Conservation (phyloP, 2,797 vertebrate species). For the Lemur catta region DNA sequence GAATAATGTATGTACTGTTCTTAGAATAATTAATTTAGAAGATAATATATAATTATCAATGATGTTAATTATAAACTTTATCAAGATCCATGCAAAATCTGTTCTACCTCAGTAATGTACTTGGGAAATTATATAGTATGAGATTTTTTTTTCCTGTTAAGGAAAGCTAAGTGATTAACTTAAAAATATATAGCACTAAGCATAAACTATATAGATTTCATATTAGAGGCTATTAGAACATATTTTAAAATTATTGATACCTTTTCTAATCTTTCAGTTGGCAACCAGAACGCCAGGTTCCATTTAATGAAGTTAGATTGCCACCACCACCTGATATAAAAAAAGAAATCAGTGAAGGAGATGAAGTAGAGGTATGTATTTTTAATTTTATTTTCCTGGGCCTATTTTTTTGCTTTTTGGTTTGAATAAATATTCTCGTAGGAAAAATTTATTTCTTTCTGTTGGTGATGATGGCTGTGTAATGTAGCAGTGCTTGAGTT, state of each 20-base stretch:
- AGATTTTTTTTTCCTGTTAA: neutral
- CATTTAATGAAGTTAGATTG: slow-evolving; percentile 96
- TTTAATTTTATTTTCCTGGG: neutral
- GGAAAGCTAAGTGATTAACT: slow-evolving; percentile 28
- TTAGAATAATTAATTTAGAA: neutral
- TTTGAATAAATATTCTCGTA: slow-evolving; percentile 4
- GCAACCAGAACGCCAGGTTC: slow-evolving; percentile 98
- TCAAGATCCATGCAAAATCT: neutral
- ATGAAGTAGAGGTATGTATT: slow-evolving; percentile 96
- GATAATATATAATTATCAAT: neutral
- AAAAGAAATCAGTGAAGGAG: slow-evolving; percentile 97
- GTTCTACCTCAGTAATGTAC: neutral
- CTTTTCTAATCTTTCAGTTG: slow-evolving; percentile 87
- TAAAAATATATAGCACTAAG: neutral
- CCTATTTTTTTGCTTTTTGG: neutral
- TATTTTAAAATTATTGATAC: neutral
- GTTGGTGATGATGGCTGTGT: neutral
- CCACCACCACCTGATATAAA: slow-evolving; percentile 93
- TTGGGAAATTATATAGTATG: neutral
- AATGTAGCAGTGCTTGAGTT: neutral
- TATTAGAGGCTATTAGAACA: neutral
- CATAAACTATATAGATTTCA: neutral
- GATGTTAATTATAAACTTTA: slow-evolving; percentile 18
- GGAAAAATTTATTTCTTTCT: slow-evolving; percentile 23
- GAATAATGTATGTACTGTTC: neutral